Conservation (phyloP, 64 coral and sea anemone genomes). For the Cladopsammia gracilis region DNA sequence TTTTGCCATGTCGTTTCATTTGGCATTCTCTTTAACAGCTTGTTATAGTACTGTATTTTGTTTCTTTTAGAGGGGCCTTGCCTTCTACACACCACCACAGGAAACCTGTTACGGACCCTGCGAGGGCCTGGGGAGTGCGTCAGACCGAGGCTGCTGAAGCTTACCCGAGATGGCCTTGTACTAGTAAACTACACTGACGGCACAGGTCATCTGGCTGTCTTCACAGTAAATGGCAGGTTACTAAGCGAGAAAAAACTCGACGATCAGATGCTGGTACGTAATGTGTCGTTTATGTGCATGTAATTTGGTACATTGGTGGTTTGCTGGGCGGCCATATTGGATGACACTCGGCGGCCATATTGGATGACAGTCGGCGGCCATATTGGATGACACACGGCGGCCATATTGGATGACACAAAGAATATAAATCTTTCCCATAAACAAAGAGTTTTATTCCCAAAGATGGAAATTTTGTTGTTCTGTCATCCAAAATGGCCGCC, state of each 20-base stretch:
- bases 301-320: too few relatives aligned
- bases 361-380: too few relatives aligned
- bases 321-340: too few relatives aligned
- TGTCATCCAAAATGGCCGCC: too few relatives aligned
- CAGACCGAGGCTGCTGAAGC: conserved; percentile 82
- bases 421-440: too few relatives aligned
- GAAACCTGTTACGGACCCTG: conserved; percentile 90
- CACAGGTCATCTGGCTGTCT: conserved; percentile 91
- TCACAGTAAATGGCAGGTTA: conserved; percentile 87
- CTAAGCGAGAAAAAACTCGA: conserved; percentile 72
- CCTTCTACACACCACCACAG: conserved; percentile 85
- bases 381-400: too few relatives aligned
- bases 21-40: neutral
- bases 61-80: conserved; percentile 88
- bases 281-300: neutral
- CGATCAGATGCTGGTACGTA: conserved; percentile 92
- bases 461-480: too few relatives aligned
- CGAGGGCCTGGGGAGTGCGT: conserved; percentile 82
- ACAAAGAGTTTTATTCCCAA: too few relatives aligned
- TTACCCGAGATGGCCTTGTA: conserved; percentile 81
- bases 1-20: too few relatives aligned
- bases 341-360: too few relatives aligned
- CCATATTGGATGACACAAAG: too few relatives aligned
- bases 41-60: neutral
- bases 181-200: conserved; percentile 93